Percentiles rank a stretch among this genome's conserved stretches.
These are phyloP conservation scores for Rhabdophis nuchalis DNA, from an alignment of 2,797 vertebrate species.

Conservation along the genomic window DNA sequence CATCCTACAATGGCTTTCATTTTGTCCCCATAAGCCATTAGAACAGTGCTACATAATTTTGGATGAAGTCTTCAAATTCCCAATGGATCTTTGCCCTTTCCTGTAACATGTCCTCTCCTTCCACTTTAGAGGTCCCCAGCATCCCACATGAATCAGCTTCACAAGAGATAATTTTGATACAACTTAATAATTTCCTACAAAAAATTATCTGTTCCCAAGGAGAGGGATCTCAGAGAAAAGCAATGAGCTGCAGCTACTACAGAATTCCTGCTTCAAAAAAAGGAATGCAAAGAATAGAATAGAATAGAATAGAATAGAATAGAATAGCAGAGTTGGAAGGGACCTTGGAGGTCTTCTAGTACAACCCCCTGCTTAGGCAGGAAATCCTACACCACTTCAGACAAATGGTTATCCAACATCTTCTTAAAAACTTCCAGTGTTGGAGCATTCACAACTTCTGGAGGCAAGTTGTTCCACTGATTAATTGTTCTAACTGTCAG, in stretches of 20 bases:
- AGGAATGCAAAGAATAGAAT: background rate
- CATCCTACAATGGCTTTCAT: background rate
- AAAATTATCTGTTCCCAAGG: background rate
- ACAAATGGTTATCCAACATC: too few species aligned
- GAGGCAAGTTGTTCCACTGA: too few species aligned
- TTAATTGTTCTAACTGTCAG: too few species aligned
- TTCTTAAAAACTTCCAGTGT: too few species aligned
- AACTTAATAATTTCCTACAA: background rate
- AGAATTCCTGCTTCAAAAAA: conserved; percentile 19
- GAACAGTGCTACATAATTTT: background rate
- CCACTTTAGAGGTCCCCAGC: background rate
- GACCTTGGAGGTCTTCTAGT: too few species aligned
- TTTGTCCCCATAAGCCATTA: background rate
- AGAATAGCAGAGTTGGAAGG: too few species aligned
- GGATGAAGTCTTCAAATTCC: background rate
- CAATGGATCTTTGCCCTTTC: background rate
- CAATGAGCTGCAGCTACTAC: background rate
- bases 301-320: too few species aligned
- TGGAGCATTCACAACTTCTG: too few species aligned
- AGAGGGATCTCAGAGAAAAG: conserved; percentile 2
- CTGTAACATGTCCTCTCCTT: too few species aligned
- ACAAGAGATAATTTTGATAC: background rate
- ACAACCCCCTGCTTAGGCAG: too few species aligned
- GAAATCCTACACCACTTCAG: too few species aligned
- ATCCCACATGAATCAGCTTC: background rate